Evolutionary conservation across 1,140 invertebrate species (phyloP), one percentile per base, ranked within the genome.

Genomic region (Drosophila bipectinata): DNA sequence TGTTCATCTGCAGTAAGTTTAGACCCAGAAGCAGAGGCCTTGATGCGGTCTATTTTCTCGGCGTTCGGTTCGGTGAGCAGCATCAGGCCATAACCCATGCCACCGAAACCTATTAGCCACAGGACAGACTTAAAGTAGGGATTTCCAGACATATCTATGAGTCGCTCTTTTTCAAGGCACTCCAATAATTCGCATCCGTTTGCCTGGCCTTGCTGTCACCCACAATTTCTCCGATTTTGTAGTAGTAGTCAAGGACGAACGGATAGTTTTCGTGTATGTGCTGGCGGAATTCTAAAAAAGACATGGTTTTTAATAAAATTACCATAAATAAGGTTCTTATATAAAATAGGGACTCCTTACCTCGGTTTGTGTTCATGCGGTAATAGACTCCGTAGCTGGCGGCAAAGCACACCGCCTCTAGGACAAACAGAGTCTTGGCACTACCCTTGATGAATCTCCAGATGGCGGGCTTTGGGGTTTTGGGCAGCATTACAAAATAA

Each of bases 211-310:
- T 93, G 34, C 91, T 92, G n/a, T 93, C 92, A 10, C 92, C 92
- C 10, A 94, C 61, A 21, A 89, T 90, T 79, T 94, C 94, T 39
- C 94, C 94, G n/a, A 94, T 64, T 76, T 91, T 92, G 79, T 95
- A 95, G 79, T 94, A 95, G 14, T 92, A 92, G 75, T 94, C 93
- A 45, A 95, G 81, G n/a, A 93, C 87, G 77, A 92, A 93, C 32
- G 93, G 94, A 82, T 93, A 94, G 66, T 94, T 94, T 48, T 94
- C 92, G 83, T 92, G 89, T 69, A 94, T 93, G 74, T 94, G 94
- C 45, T 92, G 85, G 15, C 94, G 93, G 71, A 94, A 94, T 84
- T 94, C 94, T 94, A 85, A 12, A 92, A 79, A 18, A 51, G 58
- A 55, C 63, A 34, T 18, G 8, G 4, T 44, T 61, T 47, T 51